Evolutionary conservation across 2,113 vertebrate species (phyloP).

Genomic region (Struthidea cinerea): DNA sequence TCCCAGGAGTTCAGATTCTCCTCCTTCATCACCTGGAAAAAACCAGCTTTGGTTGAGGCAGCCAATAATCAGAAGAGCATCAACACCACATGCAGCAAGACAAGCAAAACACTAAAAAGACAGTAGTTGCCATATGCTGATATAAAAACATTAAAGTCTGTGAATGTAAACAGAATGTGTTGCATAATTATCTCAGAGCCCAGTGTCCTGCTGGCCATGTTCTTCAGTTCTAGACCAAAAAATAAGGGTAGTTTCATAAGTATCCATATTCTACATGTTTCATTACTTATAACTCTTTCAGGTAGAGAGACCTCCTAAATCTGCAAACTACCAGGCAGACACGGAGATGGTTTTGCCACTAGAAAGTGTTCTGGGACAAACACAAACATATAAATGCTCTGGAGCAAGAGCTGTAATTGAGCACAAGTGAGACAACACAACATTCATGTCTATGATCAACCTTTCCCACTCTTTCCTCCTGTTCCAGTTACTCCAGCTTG

Average conservation of each 20-base stretch:
- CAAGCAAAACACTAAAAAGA: not conserved
- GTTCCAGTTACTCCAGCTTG: not conserved
- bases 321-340: not conserved
- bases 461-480: not conserved
- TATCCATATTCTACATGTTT: not conserved
- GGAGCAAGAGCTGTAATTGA: not conserved
- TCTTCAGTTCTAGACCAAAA: not conserved
- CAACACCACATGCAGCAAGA: not conserved
- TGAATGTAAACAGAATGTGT: not conserved
- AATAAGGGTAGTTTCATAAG: not conserved
- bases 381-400: not conserved
- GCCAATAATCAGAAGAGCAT: not conserved
- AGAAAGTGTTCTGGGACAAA: not conserved
- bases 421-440: not conserved
- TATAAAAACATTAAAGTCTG: not conserved
- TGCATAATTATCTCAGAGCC: not conserved
- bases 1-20: slow-evolving; percentile 83
- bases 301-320: not conserved
- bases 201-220: not conserved
- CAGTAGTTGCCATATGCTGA: not conserved
- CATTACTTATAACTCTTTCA: not conserved
- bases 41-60: not conserved
- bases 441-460: not conserved
- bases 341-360: not conserved
- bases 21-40: slow-evolving; percentile 87